A percentile compares a stretch with the other conserved stretches of the same genome.
Conservation (phyloP, 2,797 vertebrate genomes). For the Heliangelus exortis region DNA sequence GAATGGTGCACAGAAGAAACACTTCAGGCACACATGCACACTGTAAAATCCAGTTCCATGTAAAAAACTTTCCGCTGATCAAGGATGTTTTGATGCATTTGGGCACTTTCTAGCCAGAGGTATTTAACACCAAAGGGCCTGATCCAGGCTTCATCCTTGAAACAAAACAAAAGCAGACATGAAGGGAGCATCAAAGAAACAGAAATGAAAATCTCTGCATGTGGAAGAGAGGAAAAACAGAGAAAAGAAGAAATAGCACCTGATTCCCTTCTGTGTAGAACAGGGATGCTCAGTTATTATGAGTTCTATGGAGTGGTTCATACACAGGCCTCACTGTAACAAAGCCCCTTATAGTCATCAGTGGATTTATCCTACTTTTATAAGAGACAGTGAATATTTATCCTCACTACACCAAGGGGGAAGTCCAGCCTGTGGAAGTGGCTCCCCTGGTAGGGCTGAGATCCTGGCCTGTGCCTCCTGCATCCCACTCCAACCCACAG, state of each 20-base stretch:
- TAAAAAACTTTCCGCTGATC: conserved; percentile 43
- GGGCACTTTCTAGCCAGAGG: not conserved
- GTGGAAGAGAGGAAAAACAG: not conserved
- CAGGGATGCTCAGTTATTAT: not conserved
- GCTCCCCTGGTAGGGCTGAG: not conserved
- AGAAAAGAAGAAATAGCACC: conserved; percentile 30
- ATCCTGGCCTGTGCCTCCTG: not conserved
- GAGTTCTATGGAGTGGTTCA: not conserved
- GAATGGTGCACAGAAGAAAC: conserved; percentile 35
- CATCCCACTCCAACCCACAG: rapidly evolving
- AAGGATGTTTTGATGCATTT: not conserved
- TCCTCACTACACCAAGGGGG: not conserved
- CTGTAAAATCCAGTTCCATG: conserved; percentile 9
- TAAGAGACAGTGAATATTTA: not conserved
- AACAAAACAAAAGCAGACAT: conserved; percentile 11
- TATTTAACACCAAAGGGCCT: not conserved
- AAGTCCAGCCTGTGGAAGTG: not conserved
- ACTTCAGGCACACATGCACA: not conserved
- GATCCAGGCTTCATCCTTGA: not conserved
- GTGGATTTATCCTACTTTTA: not conserved
- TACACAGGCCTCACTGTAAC: not conserved
- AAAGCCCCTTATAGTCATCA: not conserved
- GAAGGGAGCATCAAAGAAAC: not conserved
- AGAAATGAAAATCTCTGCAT: not conserved
- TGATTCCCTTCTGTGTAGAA: conserved; percentile 1